These are phyloP conservation scores for Pantherophis vulpinus DNA, from an alignment of 2,797 vertebrate species.

Conservation along the genomic window DNA sequence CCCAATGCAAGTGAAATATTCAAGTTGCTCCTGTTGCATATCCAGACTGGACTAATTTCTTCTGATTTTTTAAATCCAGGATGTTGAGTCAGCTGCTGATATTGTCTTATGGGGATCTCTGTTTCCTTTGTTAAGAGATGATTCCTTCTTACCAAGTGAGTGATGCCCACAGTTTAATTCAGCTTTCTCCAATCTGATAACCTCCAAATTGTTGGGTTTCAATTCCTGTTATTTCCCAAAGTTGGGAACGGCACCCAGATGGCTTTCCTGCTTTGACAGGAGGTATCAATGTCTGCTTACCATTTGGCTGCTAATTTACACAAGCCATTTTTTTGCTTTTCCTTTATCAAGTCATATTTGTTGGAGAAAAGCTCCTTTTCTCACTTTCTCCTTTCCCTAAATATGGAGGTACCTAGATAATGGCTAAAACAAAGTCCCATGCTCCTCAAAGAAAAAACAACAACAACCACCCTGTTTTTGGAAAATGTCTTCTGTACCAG, in stretches of 20 bases:
- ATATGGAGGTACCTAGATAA: not conserved
- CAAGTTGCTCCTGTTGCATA: not conserved
- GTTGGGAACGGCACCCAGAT: not conserved
- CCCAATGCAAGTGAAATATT: not conserved
- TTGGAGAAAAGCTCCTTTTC: not conserved
- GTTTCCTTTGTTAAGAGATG: conserved; percentile 78
- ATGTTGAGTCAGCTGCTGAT: conserved; percentile 79
- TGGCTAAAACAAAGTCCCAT: not conserved
- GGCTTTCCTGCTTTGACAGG: not conserved
- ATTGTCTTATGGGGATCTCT: conserved; percentile 86
- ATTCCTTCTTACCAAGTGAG: conserved; percentile 66
- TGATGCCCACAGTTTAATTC: not conserved
- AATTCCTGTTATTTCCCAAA: not conserved
- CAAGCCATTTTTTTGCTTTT: not conserved
- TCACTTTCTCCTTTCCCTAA: not conserved
- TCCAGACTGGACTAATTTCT: not conserved
- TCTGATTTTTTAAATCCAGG: conserved; percentile 66
- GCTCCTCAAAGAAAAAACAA: not conserved
- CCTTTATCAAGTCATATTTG: not conserved
- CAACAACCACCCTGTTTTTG: not conserved
- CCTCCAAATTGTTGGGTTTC: not conserved
- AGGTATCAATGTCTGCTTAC: not conserved
- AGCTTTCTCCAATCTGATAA: not conserved
- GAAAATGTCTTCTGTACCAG: not conserved
- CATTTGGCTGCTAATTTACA: not conserved